Conservation (phyloP, 2,113 vertebrate species). For the mouse (Mus musculus) region DNA sequence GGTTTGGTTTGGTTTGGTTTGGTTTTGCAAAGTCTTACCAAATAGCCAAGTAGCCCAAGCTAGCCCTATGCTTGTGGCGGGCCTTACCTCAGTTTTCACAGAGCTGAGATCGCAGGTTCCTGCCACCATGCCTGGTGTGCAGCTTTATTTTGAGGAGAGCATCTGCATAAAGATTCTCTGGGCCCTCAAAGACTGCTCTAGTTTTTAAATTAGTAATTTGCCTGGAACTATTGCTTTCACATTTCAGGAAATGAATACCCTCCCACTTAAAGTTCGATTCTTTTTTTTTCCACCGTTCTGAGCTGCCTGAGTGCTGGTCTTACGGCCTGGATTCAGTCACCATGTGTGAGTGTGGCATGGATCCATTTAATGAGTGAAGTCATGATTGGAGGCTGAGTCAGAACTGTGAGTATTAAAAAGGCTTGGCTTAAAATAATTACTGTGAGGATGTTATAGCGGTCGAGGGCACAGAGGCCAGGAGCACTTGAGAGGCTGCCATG, state of each 20-base stretch:
- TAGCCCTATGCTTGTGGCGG: not conserved
- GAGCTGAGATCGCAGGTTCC: not conserved
- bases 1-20: not conserved
- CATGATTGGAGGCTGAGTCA: not conserved
- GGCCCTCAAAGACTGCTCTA: not conserved
- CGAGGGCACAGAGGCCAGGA: not conserved
- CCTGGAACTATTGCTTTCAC: conserved; percentile 14
- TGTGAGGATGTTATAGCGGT: not conserved
- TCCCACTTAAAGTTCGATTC: not conserved
- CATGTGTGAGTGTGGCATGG: not conserved
- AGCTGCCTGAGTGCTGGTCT: not conserved
- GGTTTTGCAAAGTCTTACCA: not conserved
- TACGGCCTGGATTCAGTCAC: not conserved
- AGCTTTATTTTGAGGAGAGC: conserved; percentile 22
- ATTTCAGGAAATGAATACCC: not conserved
- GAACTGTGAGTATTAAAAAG: not conserved
- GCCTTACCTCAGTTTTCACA: not conserved
- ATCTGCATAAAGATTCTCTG: not conserved
- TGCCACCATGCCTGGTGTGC: not conserved
- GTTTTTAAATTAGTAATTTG: conserved; percentile 38
- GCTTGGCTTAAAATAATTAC: conserved; percentile 35
- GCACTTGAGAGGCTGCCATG: not conserved
- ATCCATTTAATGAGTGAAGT: not conserved
- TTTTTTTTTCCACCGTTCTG: not conserved
- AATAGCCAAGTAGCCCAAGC: not conserved